Evolutionary conservation across 1,140 invertebrate genomes (phyloP), one percentile per base, ranked within the genome.

Genomic region (Gryon sp.): DNA sequence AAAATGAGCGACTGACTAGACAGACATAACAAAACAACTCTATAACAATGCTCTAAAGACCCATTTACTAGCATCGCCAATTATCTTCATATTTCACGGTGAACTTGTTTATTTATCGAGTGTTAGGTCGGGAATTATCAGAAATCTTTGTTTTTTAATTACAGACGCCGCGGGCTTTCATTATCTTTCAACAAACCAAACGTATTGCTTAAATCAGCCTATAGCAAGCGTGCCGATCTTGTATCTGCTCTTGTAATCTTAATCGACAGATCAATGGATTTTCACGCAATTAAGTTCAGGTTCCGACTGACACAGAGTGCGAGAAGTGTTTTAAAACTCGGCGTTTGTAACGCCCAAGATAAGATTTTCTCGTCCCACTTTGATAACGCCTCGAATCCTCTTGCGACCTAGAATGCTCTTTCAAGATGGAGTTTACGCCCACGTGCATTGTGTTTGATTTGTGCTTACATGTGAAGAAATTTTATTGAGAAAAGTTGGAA

Each of bases 201-300:
- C 24, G 60, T 46, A 68, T 78, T 78, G 62, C 75, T 78, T 63
- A 78, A 78, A 78, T 73, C 55, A 68, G 52, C 68, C 68, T 43
- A 48, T 43, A 66, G 74, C 74, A 48, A 76, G 52, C 59, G 57
- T 52, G 52, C 66, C 52, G 59, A 69, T 76, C 73, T 55, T 65
- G 66, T 72, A 77, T 77, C 75, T 52, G 53, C 38, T 28, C 75
- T 59, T 72, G 66, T 72, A 77, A 77, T 70, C 74, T 65, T 76
- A 76, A 76, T 77, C 75, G 62, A 77, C 60, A 59, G 60, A 77
- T 68, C 75, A 72, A 72, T 77, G 68, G 40, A 72, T 77, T 77
- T 72, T 62, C 62, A 77, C 75, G 66, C 75, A 77, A 66, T 70
- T 70, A 66, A 70, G 74, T 66, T 53, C 65, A 66, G 65, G 46